Evolutionary conservation across 1,140 invertebrate genomes (phyloP).

Genomic region (Asbolus verrucosus): DNA sequence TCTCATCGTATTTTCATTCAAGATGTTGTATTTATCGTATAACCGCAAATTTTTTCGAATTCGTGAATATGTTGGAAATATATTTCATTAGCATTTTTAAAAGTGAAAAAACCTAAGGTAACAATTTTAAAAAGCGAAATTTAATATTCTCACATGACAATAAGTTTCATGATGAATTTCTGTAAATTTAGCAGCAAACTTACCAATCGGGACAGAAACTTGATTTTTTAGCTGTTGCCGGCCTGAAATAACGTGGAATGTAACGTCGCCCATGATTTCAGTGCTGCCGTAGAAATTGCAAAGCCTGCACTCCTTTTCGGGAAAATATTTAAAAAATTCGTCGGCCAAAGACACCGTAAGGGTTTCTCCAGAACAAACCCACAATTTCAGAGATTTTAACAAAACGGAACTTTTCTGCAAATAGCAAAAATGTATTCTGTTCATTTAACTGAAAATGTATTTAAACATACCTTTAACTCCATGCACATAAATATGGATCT

Average conservation of each 20-base stretch:
- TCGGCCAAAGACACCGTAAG: constrained; percentile 74
- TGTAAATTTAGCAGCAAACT: constrained; percentile 56
- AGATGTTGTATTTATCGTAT: too few relatives aligned
- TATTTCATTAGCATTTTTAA: too few relatives aligned
- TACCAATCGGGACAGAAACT: constrained; percentile 85
- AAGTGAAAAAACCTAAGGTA: too few relatives aligned
- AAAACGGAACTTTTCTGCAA: constrained; percentile 59
- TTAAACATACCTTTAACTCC: constrained; percentile 56
- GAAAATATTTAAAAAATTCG: constrained; percentile 80
- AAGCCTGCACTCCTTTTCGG: constrained; percentile 70
- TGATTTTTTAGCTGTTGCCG: constrained; percentile 71
- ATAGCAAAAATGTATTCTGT: background rate
- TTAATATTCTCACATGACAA: too few relatives aligned
- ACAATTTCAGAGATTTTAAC: constrained; percentile 75
- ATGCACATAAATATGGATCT: constrained; percentile 78
- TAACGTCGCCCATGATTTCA: constrained; percentile 88
- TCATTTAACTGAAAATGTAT: constrained; percentile 10
- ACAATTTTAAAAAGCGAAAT: too few relatives aligned
- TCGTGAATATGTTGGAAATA: too few relatives aligned
- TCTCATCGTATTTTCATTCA: too few relatives aligned
- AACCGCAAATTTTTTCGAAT: too few relatives aligned
- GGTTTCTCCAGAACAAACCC: constrained; percentile 87
- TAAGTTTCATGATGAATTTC: too few relatives aligned
- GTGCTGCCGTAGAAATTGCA: constrained; percentile 93
- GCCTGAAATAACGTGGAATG: constrained; percentile 71